phyloP scores from a whole-genome alignment of 1,140 invertebrate species.

The Cyclargus thomasi region DNA sequence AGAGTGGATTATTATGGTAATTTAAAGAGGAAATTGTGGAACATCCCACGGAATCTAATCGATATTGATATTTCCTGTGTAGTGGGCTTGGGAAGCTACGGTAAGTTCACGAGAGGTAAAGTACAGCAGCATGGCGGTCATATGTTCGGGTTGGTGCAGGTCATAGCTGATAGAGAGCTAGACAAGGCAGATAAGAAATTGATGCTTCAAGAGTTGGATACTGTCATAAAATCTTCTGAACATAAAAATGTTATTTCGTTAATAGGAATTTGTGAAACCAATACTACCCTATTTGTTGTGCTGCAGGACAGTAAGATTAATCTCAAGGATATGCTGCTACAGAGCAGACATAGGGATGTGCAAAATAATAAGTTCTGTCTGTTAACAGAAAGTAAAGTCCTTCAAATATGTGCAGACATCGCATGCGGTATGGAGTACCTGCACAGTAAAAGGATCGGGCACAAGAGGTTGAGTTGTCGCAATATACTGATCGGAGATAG shows the following conservation, averaged over 20 bases:
- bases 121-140: constrained; percentile 76
- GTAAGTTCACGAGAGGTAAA: constrained; percentile 81
- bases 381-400: constrained; percentile 77
- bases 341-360: constrained; percentile 77
- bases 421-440: constrained; percentile 82
- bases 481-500: constrained; percentile 79
- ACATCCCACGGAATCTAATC: constrained; percentile 81
- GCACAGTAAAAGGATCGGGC: constrained; percentile 78
- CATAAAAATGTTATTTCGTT: constrained; percentile 84
- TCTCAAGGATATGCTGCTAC: constrained; percentile 81
- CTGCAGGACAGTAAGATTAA: constrained; percentile 80
- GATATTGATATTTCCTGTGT: constrained; percentile 80
- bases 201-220: constrained; percentile 84
- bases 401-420: constrained; percentile 76
- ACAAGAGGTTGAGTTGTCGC: constrained; percentile 82
- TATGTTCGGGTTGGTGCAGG: constrained; percentile 56
- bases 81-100: constrained; percentile 85
- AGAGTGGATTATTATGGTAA: constrained; percentile 82
- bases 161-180: constrained; percentile 77
- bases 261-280: constrained; percentile 86
- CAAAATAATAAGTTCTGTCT: constrained; percentile 79
- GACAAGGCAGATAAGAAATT: constrained; percentile 77
- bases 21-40: constrained; percentile 83
- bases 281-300: constrained; percentile 82
- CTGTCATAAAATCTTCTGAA: constrained; percentile 80